Evolutionary conservation across 2,888 invertebrate species (phyloP), one percentile per base, ranked within the genome.

Genomic region (Cheilosia pagana): DNA sequence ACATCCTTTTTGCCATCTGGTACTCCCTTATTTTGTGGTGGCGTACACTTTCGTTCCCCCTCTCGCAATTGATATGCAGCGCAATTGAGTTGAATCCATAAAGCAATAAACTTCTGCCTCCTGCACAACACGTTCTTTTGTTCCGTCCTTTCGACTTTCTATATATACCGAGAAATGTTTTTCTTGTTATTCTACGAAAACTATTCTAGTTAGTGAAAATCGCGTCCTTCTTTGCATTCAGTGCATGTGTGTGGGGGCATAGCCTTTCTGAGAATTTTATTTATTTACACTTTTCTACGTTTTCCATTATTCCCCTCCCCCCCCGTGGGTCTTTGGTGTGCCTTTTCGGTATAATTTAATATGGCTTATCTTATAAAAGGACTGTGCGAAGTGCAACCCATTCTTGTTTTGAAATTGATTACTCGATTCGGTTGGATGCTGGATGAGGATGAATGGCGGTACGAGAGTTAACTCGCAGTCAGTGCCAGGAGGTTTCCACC

Each of bases 51-150:
- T 12, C n/a, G 21, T 10, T 3, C 35, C 8, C 25, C 39, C 48
- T 2, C 21, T 28, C 23, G 67, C 65, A 71, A 78, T 83, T 78
- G 78, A 78, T 83, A 83, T 83, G 78, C 78, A 83, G 62, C 62
- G 55, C 77, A 83, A 74, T 83, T 83, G 68, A 72, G 82, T 83
- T 83, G 82, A 78, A 83, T 83, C 68, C 72, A 83, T 83, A 78
- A 72, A 78, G 78, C 78, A 83, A 83, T 83, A 83, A 72, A 78
- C 72, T 78, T 72, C 39, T 55, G 53, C 71, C 31, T 52, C n/a
- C 10, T 74, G 67, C 72, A 59, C 67, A 71, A 67, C 48, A 52
- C 52, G 45, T 52, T 45, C 60, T 16, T 62, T 48, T 55, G 19
- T 35, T 60, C 31, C 31, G 41, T 45, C 41, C 53, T 43, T 48